Percentiles rank a stretch among this genome's conserved stretches.
These are phyloP conservation scores for Pristionchus japonicus DNA, from an alignment of 2,888 invertebrate genomes.

Conservation along the genomic window DNA sequence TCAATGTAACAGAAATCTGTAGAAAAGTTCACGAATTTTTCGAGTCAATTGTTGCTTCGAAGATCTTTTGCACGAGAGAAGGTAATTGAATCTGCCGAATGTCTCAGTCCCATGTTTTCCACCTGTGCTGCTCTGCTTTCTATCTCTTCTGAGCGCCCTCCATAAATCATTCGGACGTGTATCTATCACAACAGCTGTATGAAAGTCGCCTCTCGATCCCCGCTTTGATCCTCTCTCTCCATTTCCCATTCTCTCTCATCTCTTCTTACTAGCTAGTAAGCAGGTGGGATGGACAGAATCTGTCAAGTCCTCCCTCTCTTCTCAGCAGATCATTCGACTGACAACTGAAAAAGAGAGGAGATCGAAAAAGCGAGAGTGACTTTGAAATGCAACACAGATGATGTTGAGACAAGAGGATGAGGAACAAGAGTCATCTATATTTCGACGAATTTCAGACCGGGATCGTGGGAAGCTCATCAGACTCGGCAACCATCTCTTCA, in stretches of 20 bases:
- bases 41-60: background rate
- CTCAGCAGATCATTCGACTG: background rate
- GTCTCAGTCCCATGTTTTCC: slow-evolving; percentile 2
- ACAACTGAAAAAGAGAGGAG: slow-evolving; percentile 17
- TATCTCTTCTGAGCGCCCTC: background rate
- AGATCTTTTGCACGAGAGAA: background rate
- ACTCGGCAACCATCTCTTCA: background rate
- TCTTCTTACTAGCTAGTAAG: too few relatives aligned
- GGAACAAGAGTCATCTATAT: background rate
- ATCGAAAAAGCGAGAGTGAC: slow-evolving; percentile 13
- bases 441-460: background rate
- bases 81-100: background rate
- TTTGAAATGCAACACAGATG: slow-evolving; percentile 25
- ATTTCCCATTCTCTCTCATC: too few relatives aligned
- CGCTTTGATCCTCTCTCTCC: too few relatives aligned
- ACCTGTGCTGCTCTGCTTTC: slow-evolving; percentile 15
- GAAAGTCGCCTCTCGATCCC: background rate
- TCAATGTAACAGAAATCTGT: too few relatives aligned
- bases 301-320: background rate
- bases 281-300: too few relatives aligned
- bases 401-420: slow-evolving; percentile 16
- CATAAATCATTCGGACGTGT: slow-evolving; percentile 40
- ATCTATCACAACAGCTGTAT: slow-evolving; percentile 46
- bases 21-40: background rate
- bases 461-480: slow-evolving; percentile 23